Base-by-base conservation (phyloP, 2,888 invertebrate genomes). In the Scaptomyza flava region DNA sequence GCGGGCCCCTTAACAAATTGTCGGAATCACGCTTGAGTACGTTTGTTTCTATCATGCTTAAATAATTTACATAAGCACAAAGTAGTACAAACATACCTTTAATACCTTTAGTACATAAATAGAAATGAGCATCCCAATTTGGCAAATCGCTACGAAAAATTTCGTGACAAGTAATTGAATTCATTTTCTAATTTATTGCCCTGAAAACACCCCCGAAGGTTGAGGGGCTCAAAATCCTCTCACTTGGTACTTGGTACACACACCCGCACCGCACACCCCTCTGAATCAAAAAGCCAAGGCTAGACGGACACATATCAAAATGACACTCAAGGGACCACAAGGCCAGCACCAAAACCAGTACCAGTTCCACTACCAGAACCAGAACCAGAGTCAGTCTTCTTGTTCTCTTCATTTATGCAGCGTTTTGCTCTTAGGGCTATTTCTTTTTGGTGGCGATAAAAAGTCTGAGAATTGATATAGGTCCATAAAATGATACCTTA, bases 141-240 rank as follows among this genome's bases (percentile, higher is more conserved):
- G 76, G 72, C 74, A 86, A 82, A 82, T 86, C 83, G 86, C 60
- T 79, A 76, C 68, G 82, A 81, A 85, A 84, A 81, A 41, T 41
- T 77, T 82, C 82, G 81, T 81, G 81, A 85, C 81, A 81, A 81
- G 81, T 87, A 87, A 87, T 87, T 89, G 85, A 87, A 87, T 85
- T 85, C 77, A 87, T 82, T 87, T 85, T 81, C 73, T 85, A 89
- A 87, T 87, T 87, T 87, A 87, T 89, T 87, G 82, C 87, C 54
- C 46, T 57, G 66, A 68, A 74, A 77, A 89, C 85, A 81, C 87
- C 85, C 85, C 60, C 66, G 30, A 33, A 47, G 61, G 63, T 11
- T 31, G 48, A 68, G 64, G 46, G 46, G 68, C 50, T 53, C 41
- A 52, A 27, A 64, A 27, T 63, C 52, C 48, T 36, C 57, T 53